Evolutionary conservation across 1,140 invertebrate species (phyloP).

Genomic region (Vanessa atalanta): DNA sequence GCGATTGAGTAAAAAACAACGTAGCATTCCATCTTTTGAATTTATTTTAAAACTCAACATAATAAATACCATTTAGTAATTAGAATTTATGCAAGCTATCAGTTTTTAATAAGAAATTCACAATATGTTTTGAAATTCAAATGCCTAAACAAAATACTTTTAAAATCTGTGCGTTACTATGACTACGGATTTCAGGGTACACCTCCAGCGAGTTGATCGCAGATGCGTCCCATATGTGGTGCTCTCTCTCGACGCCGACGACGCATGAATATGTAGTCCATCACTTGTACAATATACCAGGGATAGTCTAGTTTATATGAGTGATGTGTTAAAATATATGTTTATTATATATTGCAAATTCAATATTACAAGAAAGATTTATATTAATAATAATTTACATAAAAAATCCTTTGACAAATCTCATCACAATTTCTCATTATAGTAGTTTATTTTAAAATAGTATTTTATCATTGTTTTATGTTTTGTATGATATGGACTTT

Average conservation of each 20-base stretch:
- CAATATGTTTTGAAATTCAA: neutral
- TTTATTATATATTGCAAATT: no score
- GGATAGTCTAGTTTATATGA: slow-evolving; percentile 24
- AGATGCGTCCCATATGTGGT: slow-evolving; percentile 74
- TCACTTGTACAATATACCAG: neutral
- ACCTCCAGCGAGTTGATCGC: slow-evolving; percentile 64
- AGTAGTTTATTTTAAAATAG: no score
- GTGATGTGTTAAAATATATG: neutral
- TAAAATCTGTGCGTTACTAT: slow-evolving; percentile 47
- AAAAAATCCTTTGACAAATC: no score
- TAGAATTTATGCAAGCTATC: neutral
- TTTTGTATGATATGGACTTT: no score
- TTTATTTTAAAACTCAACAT: no score
- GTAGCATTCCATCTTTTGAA: no score
- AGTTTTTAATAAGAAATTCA: neutral
- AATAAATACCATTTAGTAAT: no score
- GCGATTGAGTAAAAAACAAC: no score
- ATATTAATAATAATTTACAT: no score
- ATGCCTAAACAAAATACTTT: neutral
- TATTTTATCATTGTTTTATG: no score
- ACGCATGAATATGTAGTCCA: slow-evolving; percentile 40
- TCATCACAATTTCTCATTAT: no score
- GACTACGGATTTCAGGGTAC: slow-evolving; percentile 53
- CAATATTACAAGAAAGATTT: no score
- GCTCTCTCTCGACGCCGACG: slow-evolving; percentile 57